phyloP scores from a whole-genome alignment of 2,888 invertebrate species.

The Epirrhoe alternata region DNA sequence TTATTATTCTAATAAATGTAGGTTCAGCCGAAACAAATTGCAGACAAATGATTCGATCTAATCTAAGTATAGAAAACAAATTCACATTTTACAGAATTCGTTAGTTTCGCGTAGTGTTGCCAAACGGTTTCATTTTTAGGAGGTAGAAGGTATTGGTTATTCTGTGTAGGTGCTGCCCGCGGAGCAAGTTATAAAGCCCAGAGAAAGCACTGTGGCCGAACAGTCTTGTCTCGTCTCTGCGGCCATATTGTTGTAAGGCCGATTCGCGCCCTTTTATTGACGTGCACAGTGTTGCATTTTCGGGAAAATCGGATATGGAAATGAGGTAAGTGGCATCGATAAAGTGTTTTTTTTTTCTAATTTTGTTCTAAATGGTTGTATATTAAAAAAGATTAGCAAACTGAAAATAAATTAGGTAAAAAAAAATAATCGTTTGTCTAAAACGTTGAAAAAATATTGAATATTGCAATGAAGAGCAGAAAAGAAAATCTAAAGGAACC shows the following conservation, averaged over 20 bases:
- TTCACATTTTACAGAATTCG: conserved; percentile 61
- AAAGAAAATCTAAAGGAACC: neutral
- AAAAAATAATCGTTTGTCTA: too few relatives aligned
- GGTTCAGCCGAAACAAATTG: conserved; percentile 54
- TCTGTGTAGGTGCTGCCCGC: conserved; percentile 29
- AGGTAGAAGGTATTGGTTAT: conserved; percentile 23
- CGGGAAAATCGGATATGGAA: conserved; percentile 61
- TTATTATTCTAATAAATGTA: conserved; percentile 36
- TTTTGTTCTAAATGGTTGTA: neutral
- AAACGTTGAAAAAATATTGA: too few relatives aligned
- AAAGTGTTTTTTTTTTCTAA: neutral
- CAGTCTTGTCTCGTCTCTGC: conserved; percentile 58
- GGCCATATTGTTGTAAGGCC: conserved; percentile 53
- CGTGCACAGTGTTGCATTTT: conserved; percentile 65
- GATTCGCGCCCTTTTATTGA: conserved; percentile 67
- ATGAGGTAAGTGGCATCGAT: conserved; percentile 65
- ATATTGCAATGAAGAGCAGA: neutral
- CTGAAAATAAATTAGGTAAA: too few relatives aligned
- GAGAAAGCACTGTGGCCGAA: conserved; percentile 77
- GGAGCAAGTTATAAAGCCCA: conserved; percentile 76
- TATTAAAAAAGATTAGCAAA: too few relatives aligned
- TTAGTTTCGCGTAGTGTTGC: conserved; percentile 72
- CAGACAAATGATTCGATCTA: conserved; percentile 46
- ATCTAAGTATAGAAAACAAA: conserved; percentile 58
- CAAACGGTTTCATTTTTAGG: conserved; percentile 75